Base-by-base conservation (phyloP, 2,113 vertebrate genomes). In the Atrichornis clamosus region DNA sequence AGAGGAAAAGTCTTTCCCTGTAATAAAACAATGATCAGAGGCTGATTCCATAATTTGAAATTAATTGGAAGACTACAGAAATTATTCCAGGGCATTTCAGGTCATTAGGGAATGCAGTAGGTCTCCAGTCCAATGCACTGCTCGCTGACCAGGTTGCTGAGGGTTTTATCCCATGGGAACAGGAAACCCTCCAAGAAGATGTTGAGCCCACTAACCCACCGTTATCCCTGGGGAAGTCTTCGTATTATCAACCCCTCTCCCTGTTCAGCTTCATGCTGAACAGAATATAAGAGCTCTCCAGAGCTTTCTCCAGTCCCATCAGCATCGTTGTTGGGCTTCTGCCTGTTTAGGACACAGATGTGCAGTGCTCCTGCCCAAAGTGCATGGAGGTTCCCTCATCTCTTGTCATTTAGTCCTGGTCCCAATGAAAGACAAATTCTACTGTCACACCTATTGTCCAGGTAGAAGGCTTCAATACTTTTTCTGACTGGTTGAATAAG, bases 371-470 rank as follows among this genome's bases (percentile, higher is more conserved):
- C 65, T 39, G 32, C 5, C 27, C 10, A 9, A 39, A 7, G 32
- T 1, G 1, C 27, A 3, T 1, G 2, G 3, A 2, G 1, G 2
- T 6, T 33, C 12, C 42, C 9, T 15, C 9, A 3, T 11, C 8
- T 35, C 15, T 42, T 59, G 55, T n/a, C 16, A 41, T 6, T n/a
- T 13, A 7, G 6, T 49, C 52, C 41, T 3, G 0, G 5, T 47
- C 10, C 4, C 17, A 68, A 5, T 35, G 23, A 77, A 60, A 14
- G 18, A 5, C 13, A 85, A 88, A 15, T 8, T 9, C 13, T 41
- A 2, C 33, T 10, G 8, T 77, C 27, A 26, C 6, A 17, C 2
- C 4, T 78, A 8, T 5, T 30, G 23, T 6, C 18, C 15, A 68
- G 46, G 8, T 11, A 1, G 11, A 49, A 42, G 15, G 15, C 52